Base-by-base conservation (phyloP, 2,797 vertebrate genomes). In the Muraenolepis orangiensis region DNA sequence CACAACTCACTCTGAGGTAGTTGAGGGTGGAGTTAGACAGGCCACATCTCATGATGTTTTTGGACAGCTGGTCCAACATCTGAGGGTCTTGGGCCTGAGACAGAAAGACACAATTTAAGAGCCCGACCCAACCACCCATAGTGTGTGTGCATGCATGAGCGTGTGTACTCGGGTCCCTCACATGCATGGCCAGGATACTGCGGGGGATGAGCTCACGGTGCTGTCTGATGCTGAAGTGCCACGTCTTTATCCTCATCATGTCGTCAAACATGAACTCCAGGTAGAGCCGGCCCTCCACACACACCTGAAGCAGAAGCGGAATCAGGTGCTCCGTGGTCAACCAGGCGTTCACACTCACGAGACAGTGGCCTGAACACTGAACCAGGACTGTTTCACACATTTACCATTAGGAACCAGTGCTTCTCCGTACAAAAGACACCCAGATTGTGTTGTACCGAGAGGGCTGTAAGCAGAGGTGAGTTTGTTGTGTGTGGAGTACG, bases 231-330 rank as follows among this genome's bases (percentile, higher is more conserved):
- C 96, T 98, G 95, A 99, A 99, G 91, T 99, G 97, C 98, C 98
- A 99, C 0, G 97, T 99, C 92, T 98, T 98, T 95, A 99, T 99
- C 92, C 98, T 95, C 98, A 99, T 99, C 95, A 99, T 98, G 92
- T 99, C 98, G 0, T 99, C 97, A 69, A 99, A 99, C 95, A 98
- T 98, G 91, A 99, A 99, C 91, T 99, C 98, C 94, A 99, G 89
- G 92, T 98, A 98, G 77, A 99, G 93, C 78, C 96, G 95, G 0
- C 98, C 98, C 87, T 99, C 98, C 90, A 98, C 96, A 77, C 96
- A 99, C 68, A 99, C 98, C 98, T 99, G 79, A 84, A 69, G 89
- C 29, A 11, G 20, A 2, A 2, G 57, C 30, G 82, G 64, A 78
- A 70, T 11, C 69, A 40, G 12, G 57, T 16, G 32, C 6, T 31